Base-by-base conservation (phyloP, 2,113 vertebrate genomes). In the Hippocampus barbouri region DNA sequence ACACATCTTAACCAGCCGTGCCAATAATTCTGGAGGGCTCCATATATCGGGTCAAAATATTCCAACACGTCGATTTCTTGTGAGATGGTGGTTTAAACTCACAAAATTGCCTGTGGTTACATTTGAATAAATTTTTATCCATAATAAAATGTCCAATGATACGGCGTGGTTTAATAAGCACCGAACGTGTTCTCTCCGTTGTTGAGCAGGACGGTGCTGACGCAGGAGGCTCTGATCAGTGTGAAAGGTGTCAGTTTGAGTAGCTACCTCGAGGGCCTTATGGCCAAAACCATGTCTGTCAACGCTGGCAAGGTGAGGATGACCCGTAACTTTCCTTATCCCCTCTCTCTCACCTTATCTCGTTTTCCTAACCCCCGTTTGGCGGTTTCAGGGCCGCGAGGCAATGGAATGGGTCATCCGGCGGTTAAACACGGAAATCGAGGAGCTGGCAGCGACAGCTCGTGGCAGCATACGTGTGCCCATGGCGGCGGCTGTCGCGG, bases 321-420 rank as follows among this genome's bases (percentile, higher is more conserved):
- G n/a, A 5, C 49, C 16, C n/a, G 23, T 1, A 53, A 41, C 25
- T 6, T 23, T 43, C 40, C 63, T n/a, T 25, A 18, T n/a, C 53
- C 3, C 56, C 10, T 6, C 21, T n/a, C 20, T 5, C 34, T 25
- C 41, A 25, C 12, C n/a, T 65, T 6, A 14, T 45, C 40, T 51
- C 15, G 15, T 45, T 45, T 23, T 43, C 21, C 41, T 3, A 21
- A 53, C 41, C n/a, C 15, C 16, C 23, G n/a, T n/a, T 51, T 30
- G 0, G 79, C 7, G 69, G 51, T 70, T 2, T 38, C 81, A 99
- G 97, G 97, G 97, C 40, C 94, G 97, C 20, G 97, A 99, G 89
- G 97, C 97, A 0, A 88, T 99, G 95, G 97, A 99, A 72, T 99
- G 97, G 97, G 97, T 99, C 43, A 99, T 99, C 79, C 91, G 92